Conservation (phyloP, 1,140 invertebrate species). For the Trinorchestia longiramus region DNA sequence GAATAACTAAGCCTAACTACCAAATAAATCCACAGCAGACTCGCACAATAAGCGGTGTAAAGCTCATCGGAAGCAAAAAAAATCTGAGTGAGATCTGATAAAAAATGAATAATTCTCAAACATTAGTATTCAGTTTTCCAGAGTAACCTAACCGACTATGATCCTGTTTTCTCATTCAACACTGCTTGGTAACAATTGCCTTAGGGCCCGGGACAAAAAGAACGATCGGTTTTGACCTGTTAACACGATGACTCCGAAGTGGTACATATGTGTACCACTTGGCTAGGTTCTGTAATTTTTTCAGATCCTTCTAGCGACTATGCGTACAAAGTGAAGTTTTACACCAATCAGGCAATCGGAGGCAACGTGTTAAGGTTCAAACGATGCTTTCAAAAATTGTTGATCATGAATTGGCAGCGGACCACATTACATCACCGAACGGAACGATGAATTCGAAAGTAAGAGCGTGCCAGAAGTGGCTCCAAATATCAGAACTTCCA, state of each 20-base stretch:
- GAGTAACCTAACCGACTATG: neutral
- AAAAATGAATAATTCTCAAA: neutral
- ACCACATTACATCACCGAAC: neutral
- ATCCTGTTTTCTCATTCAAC: neutral
- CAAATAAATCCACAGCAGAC: no score
- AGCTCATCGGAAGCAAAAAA: neutral
- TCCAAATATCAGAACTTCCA: neutral
- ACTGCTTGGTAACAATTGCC: neutral
- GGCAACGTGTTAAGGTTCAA: no score
- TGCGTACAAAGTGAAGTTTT: no score
- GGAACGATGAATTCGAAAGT: neutral
- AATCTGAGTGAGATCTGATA: neutral
- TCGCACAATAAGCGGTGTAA: neutral
- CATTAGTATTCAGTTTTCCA: neutral
- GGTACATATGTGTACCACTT: no score
- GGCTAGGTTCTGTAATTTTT: no score
- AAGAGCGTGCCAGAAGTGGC: neutral
- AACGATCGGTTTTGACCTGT: neutral
- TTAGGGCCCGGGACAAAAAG: neutral
- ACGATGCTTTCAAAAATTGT: neutral
- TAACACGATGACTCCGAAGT: no score
- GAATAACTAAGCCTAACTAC: no score
- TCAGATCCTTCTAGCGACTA: no score
- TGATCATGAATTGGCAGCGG: slow-evolving; percentile 13
- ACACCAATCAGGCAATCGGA: no score